Conservation (phyloP, 92 coral and sea anemone genomes). For the Phenganax stokvisi region DNA sequence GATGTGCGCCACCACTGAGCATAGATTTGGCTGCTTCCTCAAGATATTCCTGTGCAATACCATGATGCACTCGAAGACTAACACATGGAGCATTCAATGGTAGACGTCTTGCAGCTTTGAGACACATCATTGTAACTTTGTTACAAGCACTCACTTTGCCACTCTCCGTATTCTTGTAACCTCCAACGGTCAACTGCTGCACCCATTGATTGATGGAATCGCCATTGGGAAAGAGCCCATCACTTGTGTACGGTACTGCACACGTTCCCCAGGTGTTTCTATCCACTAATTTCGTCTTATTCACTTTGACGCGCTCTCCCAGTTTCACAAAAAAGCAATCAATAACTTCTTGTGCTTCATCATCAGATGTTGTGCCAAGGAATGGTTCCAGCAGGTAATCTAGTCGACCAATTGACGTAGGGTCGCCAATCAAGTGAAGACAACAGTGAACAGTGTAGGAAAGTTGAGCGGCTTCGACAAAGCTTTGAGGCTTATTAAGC, state of each 20-base stretch:
- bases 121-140: constrained; percentile 58
- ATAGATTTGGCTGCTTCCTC: constrained; percentile 59
- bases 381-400: constrained; percentile 67
- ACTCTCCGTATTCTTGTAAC: constrained; percentile 56
- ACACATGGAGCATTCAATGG: constrained; percentile 76
- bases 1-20: constrained; percentile 81
- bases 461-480: constrained; percentile 69
- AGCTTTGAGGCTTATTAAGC: constrained; percentile 58
- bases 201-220: constrained; percentile 79
- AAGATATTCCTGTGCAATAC: constrained; percentile 49
- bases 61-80: constrained; percentile 58
- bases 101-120: constrained; percentile 72
- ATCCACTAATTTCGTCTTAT: constrained; percentile 52
- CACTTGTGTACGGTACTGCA: constrained; percentile 58
- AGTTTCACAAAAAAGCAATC: constrained; percentile 74
- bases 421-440: constrained; percentile 67
- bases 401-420: constrained; percentile 64
- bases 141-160: constrained; percentile 52
- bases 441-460: constrained; percentile 65
- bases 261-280: constrained; percentile 58
- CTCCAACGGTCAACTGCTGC: constrained; percentile 78
- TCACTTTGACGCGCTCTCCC: constrained; percentile 64
- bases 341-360: constrained; percentile 70
- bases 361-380: constrained; percentile 37
- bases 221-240: constrained; percentile 70